Percentiles rank a stretch among this genome's conserved stretches.
Evolutionary conservation across 1,140 invertebrate species (phyloP).

Genomic region (Achroia grisella): DNA sequence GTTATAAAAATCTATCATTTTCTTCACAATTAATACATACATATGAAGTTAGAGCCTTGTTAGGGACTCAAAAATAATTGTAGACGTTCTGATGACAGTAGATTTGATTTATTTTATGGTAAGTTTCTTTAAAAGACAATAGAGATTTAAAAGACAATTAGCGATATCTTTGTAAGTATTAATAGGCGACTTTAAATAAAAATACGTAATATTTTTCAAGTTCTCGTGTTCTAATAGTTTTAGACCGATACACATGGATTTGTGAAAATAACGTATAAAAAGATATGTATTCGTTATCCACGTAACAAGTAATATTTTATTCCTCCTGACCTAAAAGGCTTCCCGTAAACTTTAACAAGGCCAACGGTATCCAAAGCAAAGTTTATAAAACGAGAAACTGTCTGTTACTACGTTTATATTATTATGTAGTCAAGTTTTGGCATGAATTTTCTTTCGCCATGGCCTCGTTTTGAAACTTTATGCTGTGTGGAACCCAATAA

Average conservation of each 20-base stretch:
- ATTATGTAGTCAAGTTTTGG: conserved; percentile 31
- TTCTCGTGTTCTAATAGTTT: too few species aligned
- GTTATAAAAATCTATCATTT: too few species aligned
- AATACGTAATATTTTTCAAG: too few species aligned
- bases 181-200: too few species aligned
- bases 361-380: conserved; percentile 30
- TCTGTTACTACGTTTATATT: conserved; percentile 28
- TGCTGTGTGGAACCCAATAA: conserved; percentile 28
- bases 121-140: too few species aligned
- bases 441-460: conserved; percentile 37
- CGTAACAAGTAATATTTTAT: conserved; percentile 13
- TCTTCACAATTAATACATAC: too few species aligned
- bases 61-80: too few species aligned
- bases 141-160: too few species aligned
- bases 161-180: too few species aligned
- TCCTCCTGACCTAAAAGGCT: conserved; percentile 44
- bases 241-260: conserved; percentile 30
- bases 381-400: conserved; percentile 41
- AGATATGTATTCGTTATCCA: conserved; percentile 7
- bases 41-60: too few species aligned
- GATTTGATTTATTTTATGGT: too few species aligned
- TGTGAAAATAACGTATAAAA: conserved; percentile 12
- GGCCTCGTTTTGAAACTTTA: conserved; percentile 37
- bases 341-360: conserved; percentile 45
- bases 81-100: too few species aligned